Evolutionary conservation across 2,888 invertebrate genomes (phyloP).

Genomic region (Eugnorisma glareosa): DNA sequence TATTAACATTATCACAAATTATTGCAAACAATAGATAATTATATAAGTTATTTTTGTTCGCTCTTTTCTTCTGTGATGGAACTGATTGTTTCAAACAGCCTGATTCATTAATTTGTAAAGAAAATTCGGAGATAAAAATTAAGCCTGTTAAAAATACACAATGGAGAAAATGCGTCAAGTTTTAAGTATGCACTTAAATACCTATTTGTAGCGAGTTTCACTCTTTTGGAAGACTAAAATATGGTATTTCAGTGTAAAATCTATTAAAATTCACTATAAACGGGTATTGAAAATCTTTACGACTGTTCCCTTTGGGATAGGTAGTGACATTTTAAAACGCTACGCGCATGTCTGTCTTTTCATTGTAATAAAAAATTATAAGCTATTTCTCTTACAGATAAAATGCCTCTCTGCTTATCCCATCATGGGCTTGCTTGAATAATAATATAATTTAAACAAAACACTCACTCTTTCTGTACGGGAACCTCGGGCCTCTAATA

Average conservation of each 20-base stretch:
- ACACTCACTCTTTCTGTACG: slow-evolving; percentile 89
- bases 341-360: background rate
- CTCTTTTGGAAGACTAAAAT: background rate
- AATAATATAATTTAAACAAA: slow-evolving; percentile 46
- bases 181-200: background rate
- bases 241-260: slow-evolving; percentile 7
- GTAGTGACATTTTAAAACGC: slow-evolving; percentile 31
- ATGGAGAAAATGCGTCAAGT: background rate
- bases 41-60: background rate
- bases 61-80: background rate
- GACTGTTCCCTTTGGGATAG: slow-evolving; percentile 7
- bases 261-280: slow-evolving; percentile 21
- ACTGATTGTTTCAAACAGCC: background rate
- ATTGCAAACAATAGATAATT: background rate
- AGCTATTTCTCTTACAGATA: slow-evolving; percentile 9
- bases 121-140: background rate
- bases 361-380: background rate
- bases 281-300: slow-evolving; percentile 31
- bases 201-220: background rate
- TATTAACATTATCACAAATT: background rate
- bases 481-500: slow-evolving; percentile 89
- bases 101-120: background rate
- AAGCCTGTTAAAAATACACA: background rate
- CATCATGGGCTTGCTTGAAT: slow-evolving; percentile 14
- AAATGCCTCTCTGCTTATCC: background rate